Base-by-base conservation (phyloP, 2,888 invertebrate species). In the Antheraea yamamai region DNA sequence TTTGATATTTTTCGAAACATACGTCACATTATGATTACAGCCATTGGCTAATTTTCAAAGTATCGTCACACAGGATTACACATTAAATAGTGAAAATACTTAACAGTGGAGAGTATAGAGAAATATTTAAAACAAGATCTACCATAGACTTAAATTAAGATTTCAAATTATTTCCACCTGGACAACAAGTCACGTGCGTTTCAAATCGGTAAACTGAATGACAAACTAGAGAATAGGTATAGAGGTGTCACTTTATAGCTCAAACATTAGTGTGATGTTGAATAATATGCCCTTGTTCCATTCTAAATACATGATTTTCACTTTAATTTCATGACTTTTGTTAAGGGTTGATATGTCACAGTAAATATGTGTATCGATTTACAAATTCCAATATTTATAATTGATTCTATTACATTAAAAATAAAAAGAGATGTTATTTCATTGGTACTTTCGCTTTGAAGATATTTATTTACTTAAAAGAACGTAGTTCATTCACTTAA, bases 211-310 rank as follows among this genome's bases (percentile, higher is more conserved):
- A 30, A 30, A 12, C 26, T 66, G 16, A 66, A 66, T 66, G 64
- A 30, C 64, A 66, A 66, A 66, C 64, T 30, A 66, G 16, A 26
- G 64, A 64, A 39, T 39, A 39, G 35, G 23, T 64, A 16, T 66
- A 66, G n/a, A n/a, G 30, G 64, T 66, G 64, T 30, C 64, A 66
- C 16, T 66, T 14, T 66, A 30, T 30, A 66, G 64, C 30, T 66
- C 64, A 66, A 66, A 66, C 64, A 30, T 30, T 30, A 26, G 64
- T 66, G 35, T 39, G 4, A 26, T 39, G 39, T 70, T 70, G 12
- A 39, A 70, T 39, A 70, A 70, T 70, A 70, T 39, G 70, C 70
- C 70, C 70, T 70, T 39, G 70, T 70, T 39, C 70, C n/a, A 70
- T 20, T 70, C 35, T 68, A 70, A 47, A 39, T 70, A 70, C n/a